Percentiles rank a stretch among this genome's conserved stretches.
Evolutionary conservation across 2,113 vertebrate genomes (phyloP).

Genomic region (Chloebia gouldiae): DNA sequence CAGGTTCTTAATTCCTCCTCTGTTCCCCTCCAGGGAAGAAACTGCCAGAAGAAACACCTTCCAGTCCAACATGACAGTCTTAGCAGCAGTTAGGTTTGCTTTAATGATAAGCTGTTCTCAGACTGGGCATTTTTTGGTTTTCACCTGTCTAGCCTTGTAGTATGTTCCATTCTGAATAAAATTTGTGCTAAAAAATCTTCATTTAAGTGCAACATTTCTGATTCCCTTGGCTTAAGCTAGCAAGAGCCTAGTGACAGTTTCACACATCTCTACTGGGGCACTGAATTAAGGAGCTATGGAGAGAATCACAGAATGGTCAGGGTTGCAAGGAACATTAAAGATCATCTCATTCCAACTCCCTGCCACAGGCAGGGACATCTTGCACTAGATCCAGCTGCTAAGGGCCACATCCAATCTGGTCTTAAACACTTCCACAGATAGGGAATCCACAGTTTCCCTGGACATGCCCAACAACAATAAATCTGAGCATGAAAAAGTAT

Average conservation of each 20-base stretch:
- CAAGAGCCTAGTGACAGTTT: background rate
- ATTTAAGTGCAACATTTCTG: background rate
- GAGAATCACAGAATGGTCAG: background rate
- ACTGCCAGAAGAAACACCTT: background rate
- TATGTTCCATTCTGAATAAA: background rate
- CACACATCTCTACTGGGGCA: background rate
- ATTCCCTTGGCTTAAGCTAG: background rate
- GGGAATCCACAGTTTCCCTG: background rate
- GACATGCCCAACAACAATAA: background rate
- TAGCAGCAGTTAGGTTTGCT: background rate
- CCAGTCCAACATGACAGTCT: background rate
- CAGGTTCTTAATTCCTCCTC: background rate
- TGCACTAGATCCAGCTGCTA: background rate
- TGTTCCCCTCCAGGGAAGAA: background rate
- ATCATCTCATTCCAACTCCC: background rate
- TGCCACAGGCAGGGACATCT: background rate
- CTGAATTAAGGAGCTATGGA: background rate
- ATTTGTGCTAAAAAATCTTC: background rate
- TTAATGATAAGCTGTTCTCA: background rate
- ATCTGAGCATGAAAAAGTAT: background rate
- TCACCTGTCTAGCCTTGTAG: background rate
- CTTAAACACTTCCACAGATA: background rate
- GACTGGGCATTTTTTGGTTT: background rate
- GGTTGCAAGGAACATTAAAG: background rate
- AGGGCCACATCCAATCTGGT: background rate